Evolutionary conservation across 2,888 invertebrate genomes (phyloP).

Genomic region (Antheraea yamamai): DNA sequence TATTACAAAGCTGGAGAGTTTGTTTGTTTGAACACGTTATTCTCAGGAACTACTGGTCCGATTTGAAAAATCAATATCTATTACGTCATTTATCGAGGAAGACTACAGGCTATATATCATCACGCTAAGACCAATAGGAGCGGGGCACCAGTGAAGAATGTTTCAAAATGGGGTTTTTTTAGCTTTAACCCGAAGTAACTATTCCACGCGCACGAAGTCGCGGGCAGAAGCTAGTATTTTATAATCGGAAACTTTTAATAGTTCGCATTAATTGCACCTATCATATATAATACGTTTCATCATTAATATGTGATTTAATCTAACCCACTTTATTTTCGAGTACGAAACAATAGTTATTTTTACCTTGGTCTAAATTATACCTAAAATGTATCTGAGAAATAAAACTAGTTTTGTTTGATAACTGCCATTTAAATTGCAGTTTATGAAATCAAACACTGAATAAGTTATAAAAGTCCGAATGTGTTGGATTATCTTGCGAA

Average conservation of each 20-base stretch:
- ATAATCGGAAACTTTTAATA: neutral
- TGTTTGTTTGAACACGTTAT: too few relatives aligned
- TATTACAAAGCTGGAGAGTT: too few relatives aligned
- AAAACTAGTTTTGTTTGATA: constrained; percentile 1
- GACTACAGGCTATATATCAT: too few relatives aligned
- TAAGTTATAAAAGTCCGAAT: neutral
- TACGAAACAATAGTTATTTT: constrained; percentile 16
- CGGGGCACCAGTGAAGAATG: too few relatives aligned
- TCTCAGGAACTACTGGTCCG: too few relatives aligned
- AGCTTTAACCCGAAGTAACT: too few relatives aligned
- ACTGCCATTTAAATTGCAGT: neutral
- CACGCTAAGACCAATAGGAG: too few relatives aligned
- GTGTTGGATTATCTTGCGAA: neutral
- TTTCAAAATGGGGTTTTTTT: too few relatives aligned
- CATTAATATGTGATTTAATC: neutral
- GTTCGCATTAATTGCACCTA: neutral
- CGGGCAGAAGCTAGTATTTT: too few relatives aligned
- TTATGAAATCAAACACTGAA: neutral
- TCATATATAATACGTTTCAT: constrained; percentile 5
- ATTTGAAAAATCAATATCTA: too few relatives aligned
- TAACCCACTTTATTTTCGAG: neutral
- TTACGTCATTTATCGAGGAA: too few relatives aligned
- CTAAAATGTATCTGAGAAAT: constrained; percentile 2
- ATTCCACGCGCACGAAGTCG: too few relatives aligned
- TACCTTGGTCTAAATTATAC: constrained; percentile 19